Evolutionary conservation across 2,888 invertebrate species (phyloP), one percentile per base, ranked within the genome.

Genomic region (Chelonus formosanus): DNA sequence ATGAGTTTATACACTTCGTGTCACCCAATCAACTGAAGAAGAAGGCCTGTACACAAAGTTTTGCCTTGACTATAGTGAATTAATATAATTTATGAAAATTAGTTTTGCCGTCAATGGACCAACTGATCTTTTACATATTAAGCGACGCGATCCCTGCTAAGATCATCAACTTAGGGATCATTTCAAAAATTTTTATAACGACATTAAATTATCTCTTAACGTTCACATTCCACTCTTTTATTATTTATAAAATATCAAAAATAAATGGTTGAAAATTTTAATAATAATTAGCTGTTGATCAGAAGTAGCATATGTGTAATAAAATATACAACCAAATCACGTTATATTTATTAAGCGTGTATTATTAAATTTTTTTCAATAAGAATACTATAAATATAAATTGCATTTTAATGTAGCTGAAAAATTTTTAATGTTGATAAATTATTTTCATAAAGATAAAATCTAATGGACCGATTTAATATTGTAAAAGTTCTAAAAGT

Each of bases 41-140:
- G 57, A 60, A 63, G 57, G 61, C 61, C 67, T 66, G 65, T 61
- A 57, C 57, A 20, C 20, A 20, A 60, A 56, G 40, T 60, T 73
- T 73, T 70, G 72, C 70, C 65, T 53, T 53, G 36, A 70, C 75
- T 78, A 74, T 80, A 71, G 75, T 78, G 79, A 81, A 81, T 81
- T 80, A 75, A 76, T 77, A 80, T 81, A 80, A 81, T 81, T 82
- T 82, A 81, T 82, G 81, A 81, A 81, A 82, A 82, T 81, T 80
- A 81, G 80, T 69, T 69, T 68, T 63, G 68, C 71, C 78, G 74
- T 73, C 71, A 77, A 78, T 78, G 76, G 69, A 75, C 75, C 71
- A 20, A 73, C 70, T 70, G 76, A 78, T 78, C 76, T 76, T 73
- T 73, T 71, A 69, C 72, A 67, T 69, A 72, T 71, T 71, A 65